Evolutionary conservation across 2,797 vertebrate genomes (phyloP), one percentile per base, ranked within the genome.

Genomic region (Schizopygopsis malacanthus): DNA sequence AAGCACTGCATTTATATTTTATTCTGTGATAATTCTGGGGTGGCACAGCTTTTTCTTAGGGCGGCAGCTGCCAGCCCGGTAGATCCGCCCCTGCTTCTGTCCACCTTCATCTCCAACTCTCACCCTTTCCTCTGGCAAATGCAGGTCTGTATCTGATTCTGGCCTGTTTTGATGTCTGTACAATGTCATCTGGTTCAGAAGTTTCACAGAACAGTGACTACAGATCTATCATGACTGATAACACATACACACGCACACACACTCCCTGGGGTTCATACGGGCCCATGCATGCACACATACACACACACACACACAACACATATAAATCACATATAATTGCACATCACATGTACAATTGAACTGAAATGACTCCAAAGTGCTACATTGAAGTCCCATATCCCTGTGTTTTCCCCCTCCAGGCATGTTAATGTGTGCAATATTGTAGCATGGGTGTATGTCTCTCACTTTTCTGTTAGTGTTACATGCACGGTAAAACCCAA

Each of bases 401-500:
- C 33, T 13, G n/a, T 2, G 10, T 39, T 75, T 41, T 3, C 13
- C 12, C 33, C 33, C 52, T 65, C 12, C 4, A 37, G 45, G 37
- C 59, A 75, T 0, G 4, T 83, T 45, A 11, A 56, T 54, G 12
- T 83, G 33, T 63, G 28, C 3, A 1, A 1, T 20, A 33, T 50
- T 37, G 59, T 67, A 37, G 78, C 6, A 25, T 75, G 33, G 33
- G 52, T 43, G 63, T 59, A 9, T 16, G 39, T 75, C 41, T 43
- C 33, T 54, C 41, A 45, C 13, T 80, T 15, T 83, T 56, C n/a
- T 77, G 67, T 82, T 63, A 61, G 71, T 81, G 83, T 88, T 45
- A 72, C 78, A 84, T 71, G 47, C 79, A 2, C 20, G 20, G 37
- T 43, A 11, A 87, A 90, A 90, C 89, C 85, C 88, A 89, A 89